Conservation (phyloP, 2,888 invertebrate species). For the Spicauda simplicius region DNA sequence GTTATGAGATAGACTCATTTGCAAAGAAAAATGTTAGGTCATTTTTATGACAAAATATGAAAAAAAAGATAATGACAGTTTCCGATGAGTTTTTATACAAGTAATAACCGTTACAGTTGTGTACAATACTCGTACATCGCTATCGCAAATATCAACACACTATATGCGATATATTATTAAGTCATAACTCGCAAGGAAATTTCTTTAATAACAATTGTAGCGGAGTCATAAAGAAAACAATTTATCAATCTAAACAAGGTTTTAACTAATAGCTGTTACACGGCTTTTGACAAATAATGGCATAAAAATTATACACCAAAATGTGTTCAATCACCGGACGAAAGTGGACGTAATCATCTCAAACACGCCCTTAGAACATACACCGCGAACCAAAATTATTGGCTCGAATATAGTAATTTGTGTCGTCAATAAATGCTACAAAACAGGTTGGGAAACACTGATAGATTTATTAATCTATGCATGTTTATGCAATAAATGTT, state of each 20-base stretch:
- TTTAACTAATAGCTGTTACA: conserved; percentile 37
- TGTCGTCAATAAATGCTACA: conserved; percentile 31
- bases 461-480: neutral
- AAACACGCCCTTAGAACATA: conserved; percentile 69
- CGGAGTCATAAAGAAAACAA: conserved; percentile 31
- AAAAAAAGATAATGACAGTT: too few relatives aligned
- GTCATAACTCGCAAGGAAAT: conserved; percentile 5
- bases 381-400: conserved; percentile 67
- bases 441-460: neutral
- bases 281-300: conserved; percentile 64
- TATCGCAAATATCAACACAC: conserved; percentile 14
- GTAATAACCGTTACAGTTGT: neutral
- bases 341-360: conserved; percentile 75
- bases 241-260: conserved; percentile 38
- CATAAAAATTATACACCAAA: conserved; percentile 67
- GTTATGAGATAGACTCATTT: too few relatives aligned
- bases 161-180: conserved; percentile 4
- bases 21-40: too few relatives aligned
- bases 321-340: conserved; percentile 73
- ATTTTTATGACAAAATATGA: too few relatives aligned
- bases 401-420: conserved; percentile 73
- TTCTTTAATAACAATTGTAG: conserved; percentile 19
- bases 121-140: neutral
- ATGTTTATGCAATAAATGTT: too few relatives aligned
- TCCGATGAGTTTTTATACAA: too few relatives aligned